Base-by-base conservation (phyloP, 2,797 vertebrate genomes). In the Galagoides demidoff region DNA sequence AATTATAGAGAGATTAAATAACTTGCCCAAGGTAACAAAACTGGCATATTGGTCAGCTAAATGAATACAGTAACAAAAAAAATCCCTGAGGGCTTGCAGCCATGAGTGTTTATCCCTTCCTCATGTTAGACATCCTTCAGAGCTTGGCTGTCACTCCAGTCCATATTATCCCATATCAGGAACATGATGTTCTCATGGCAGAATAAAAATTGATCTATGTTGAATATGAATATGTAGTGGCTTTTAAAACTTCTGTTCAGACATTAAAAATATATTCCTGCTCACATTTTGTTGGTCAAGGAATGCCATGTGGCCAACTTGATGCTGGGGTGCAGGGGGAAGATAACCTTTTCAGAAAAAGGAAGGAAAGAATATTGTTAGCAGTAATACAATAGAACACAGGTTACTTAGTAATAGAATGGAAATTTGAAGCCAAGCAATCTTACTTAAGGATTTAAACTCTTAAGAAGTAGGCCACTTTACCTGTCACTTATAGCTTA, bases 381-480 rank as follows among this genome's bases (percentile, higher is more conserved):
- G 64, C 5, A 96, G 14, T 52, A 94, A 68, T 52, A 29, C 16
- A 85, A 37, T 27, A 84, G 12, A 49, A 19, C 39, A 73, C 1
- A 59, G 19, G 4, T 87, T 76, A 91, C 3, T 6, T 52, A 70
- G 68, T 85, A n/a, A 90, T 5, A 89, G 27, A 61, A 89, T 22
- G 57, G n/a, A 25, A 81, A 88, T 95, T 39, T 92, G 59, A 92
- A 94, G 27, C 27, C 29, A 85, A 68, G 7, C 14, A 59, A 78
- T 85, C n/a, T 55, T 11, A 81, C 6, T 45, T 76, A 20, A 90
- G 9, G 29, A 86, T 31, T 23, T 22, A 85, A 64, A 8, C 19
- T 95, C 45, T 90, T 81, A 92, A 89, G 55, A 85, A 92, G 37
- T 13, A 90, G 89, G 52, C 63, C n/a, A 57, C 63, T 77, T 39